Conservation (phyloP, 2,113 vertebrate genomes). For the Pseudois nayaur region DNA sequence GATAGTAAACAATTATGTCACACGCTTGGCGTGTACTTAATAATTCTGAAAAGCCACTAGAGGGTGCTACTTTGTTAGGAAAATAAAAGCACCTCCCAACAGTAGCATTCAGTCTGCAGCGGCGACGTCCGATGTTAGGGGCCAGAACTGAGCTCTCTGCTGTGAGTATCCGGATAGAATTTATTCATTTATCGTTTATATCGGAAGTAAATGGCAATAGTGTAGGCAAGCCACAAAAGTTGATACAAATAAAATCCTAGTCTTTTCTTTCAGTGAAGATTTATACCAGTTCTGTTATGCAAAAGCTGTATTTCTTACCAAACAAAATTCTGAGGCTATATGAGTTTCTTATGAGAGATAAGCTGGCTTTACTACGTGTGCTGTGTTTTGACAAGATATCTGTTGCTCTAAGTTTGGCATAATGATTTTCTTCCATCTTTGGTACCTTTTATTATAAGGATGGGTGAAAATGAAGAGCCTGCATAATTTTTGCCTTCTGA, state of each 20-base stretch:
- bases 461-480: not conserved
- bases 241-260: slow-evolving; percentile 29
- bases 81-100: slow-evolving; percentile 54
- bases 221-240: slow-evolving; percentile 54
- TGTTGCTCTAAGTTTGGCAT: slow-evolving; percentile 35
- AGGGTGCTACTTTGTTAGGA: slow-evolving; percentile 68
- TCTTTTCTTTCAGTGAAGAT: slow-evolving; percentile 11
- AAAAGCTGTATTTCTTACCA: slow-evolving; percentile 49
- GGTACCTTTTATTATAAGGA: not conserved
- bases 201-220: slow-evolving; percentile 52
- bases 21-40: not conserved
- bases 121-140: slow-evolving; percentile 52
- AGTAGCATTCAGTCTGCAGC: slow-evolving; percentile 58
- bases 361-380: not conserved
- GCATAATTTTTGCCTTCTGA: slow-evolving; percentile 42
- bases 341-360: slow-evolving; percentile 56
- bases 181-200: slow-evolving; percentile 60
- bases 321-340: slow-evolving; percentile 41
- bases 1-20: slow-evolving; percentile 73
- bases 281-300: not conserved
- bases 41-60: slow-evolving; percentile 56
- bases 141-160: slow-evolving; percentile 47
- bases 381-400: not conserved
- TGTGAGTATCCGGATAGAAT: slow-evolving; percentile 63
- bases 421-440: slow-evolving; percentile 15